Base-by-base conservation (phyloP, 64 coral and sea anemone species). In the Cladopsammia gracilis region DNA sequence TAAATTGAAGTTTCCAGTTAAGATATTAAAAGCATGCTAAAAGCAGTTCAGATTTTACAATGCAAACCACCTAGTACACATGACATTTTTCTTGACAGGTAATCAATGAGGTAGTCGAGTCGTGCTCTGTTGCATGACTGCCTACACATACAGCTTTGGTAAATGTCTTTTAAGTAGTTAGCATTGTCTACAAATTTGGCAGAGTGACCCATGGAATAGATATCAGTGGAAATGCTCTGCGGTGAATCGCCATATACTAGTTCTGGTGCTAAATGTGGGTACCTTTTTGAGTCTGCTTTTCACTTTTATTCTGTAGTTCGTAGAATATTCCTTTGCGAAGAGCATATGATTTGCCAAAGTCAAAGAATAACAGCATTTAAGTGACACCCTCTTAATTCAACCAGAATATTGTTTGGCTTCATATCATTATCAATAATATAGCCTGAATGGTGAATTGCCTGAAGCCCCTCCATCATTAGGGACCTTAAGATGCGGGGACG, bases 271-370 rank as follows among this genome's bases (percentile, higher is more conserved):
- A 84, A 43, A 62, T 84, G 52, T 5, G 52, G 59, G 22, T 80
- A 80, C 50, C 51, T 43, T 42, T 59, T 20, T 20, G 45, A 64
- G 47, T 84, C 15, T 84, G 52, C 60, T 47, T 84, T 64, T 64
- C 80, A 1, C 14, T 46, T 65, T 84, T 46, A 64, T 10, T 62
- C 46, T 66, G 25, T 5, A 64, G 42, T 48, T 84, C 45, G 62
- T 84, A 84, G 42, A 11, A 84, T 24, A 66, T 84, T 84, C 80
- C 80, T 84, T 84, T 84, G 19, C 65, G 43, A 60, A 25, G 47
- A 5, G 19, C 19, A 20, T 59, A 65, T 47, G 80, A 6, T 65
- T 84, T 84, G 11, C 56, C 56, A 59, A 60, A 82, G 25, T 61
- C 78, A 82, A 61, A 60, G 14, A 82, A n/a, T 56, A 47, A 79